Percentiles rank a stretch among this genome's conserved stretches.
These are phyloP conservation scores for Drosophila funebris DNA, from an alignment of 1,140 invertebrate species.

Conservation along the genomic window DNA sequence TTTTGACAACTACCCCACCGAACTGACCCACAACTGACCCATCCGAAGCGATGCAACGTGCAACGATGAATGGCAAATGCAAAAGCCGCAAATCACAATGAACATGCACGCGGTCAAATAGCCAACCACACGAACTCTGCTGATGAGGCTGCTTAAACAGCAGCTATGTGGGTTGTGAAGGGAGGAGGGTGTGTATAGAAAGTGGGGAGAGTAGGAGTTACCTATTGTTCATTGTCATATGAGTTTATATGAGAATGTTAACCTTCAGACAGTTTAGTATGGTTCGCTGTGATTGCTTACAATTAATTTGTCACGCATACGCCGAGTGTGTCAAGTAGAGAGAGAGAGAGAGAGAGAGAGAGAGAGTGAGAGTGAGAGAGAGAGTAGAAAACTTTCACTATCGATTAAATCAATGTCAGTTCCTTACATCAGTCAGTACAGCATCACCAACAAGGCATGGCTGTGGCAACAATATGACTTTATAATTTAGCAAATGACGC, in stretches of 20 bases:
- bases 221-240: neutral
- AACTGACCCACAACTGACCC: constrained; percentile 25
- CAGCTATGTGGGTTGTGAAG: neutral
- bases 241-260: neutral
- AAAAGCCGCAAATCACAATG: constrained; percentile 76
- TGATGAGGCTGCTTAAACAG: constrained; percentile 55
- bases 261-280: neutral
- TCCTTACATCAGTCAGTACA: neutral
- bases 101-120: constrained; percentile 63
- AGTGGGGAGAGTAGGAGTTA: neutral
- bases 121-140: constrained; percentile 52
- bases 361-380: neutral
- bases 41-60: neutral
- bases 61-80: constrained; percentile 41
- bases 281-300: constrained; percentile 24
- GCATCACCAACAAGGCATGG: too few species aligned
- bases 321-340: neutral
- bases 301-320: constrained; percentile 49
- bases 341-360: neutral
- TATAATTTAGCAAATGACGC: constrained; percentile 72
- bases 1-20: constrained; percentile 56
- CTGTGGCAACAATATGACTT: constrained; percentile 57
- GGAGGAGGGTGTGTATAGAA: neutral
- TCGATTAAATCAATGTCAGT: constrained; percentile 29
- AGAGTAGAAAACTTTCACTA: neutral